phyloP scores from a whole-genome alignment of 2,888 invertebrate genomes.

The Diloba caeruleocephala region DNA sequence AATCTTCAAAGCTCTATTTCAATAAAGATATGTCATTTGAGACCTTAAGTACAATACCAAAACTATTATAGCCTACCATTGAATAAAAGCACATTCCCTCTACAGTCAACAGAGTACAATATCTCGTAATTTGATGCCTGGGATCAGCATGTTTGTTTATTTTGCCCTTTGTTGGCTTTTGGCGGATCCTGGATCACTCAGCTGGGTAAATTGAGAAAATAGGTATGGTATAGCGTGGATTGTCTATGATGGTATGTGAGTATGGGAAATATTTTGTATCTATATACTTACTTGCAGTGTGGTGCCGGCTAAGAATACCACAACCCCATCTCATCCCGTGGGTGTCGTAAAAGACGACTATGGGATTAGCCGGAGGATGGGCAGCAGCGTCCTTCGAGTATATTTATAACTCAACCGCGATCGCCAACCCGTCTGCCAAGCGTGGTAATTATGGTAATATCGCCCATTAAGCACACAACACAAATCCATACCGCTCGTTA shows the following conservation, averaged over 20 bases:
- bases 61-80: conserved; percentile 32
- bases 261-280: not conserved
- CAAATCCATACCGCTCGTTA: too few relatives aligned
- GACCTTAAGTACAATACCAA: too few relatives aligned
- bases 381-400: too few relatives aligned
- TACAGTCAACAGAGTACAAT: conserved; percentile 40
- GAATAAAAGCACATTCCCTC: conserved; percentile 27
- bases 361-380: too few relatives aligned
- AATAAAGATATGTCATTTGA: conserved; percentile 43
- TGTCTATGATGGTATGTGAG: conserved; percentile 9
- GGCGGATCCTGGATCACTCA: conserved; percentile 19
- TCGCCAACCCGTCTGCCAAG: too few relatives aligned
- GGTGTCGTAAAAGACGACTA: too few relatives aligned
- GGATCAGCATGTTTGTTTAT: conserved; percentile 63
- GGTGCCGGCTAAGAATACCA: too few relatives aligned
- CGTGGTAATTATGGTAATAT: too few relatives aligned
- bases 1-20: conserved; percentile 21
- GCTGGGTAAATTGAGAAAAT: conserved; percentile 19
- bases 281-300: not conserved
- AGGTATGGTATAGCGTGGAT: conserved; percentile 9
- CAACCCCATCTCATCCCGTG: too few relatives aligned
- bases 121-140: conserved; percentile 63
- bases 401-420: too few relatives aligned
- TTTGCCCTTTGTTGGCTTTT: conserved; percentile 41
- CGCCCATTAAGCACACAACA: too few relatives aligned